Conservation (phyloP, 2,113 vertebrate genomes). For the Thunnus thynnus region DNA sequence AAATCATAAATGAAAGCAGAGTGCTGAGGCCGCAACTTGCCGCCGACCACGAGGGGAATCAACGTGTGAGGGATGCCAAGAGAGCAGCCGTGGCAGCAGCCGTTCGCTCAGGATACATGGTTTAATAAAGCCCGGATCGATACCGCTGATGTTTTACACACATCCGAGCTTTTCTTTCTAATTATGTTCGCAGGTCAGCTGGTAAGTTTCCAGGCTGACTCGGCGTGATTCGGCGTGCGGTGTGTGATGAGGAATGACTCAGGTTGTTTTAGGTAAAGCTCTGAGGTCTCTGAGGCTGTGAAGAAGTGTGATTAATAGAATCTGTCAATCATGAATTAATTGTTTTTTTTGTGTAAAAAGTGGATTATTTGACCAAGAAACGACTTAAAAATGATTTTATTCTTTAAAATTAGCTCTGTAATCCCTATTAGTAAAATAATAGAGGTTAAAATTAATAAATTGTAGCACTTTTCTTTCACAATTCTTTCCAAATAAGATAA, state of each 20-base stretch:
- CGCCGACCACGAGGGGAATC: constrained; percentile 35
- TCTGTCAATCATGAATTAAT: not conserved
- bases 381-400: too few relatives aligned
- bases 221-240: not conserved
- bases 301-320: not conserved
- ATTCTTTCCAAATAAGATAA: too few relatives aligned
- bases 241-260: not conserved
- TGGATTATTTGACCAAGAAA: not conserved
- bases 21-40: constrained; percentile 6
- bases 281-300: not conserved
- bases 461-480: too few relatives aligned
- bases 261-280: not conserved
- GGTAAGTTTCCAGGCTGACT: constrained; percentile 38
- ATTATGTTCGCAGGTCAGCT: constrained; percentile 47
- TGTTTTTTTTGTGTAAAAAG: not conserved
- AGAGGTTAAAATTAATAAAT: too few relatives aligned
- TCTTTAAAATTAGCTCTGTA: not conserved
- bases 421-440: not conserved
- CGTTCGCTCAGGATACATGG: constrained; percentile 46
- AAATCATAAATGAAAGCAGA: not conserved
- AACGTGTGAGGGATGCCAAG: not conserved
- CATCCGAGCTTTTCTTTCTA: constrained; percentile 36
- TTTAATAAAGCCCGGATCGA: constrained; percentile 65
- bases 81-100: constrained; percentile 23
- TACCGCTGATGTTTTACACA: constrained; percentile 42